Evolutionary conservation across 2,888 invertebrate genomes (phyloP).

Genomic region (Tipula confusa): DNA sequence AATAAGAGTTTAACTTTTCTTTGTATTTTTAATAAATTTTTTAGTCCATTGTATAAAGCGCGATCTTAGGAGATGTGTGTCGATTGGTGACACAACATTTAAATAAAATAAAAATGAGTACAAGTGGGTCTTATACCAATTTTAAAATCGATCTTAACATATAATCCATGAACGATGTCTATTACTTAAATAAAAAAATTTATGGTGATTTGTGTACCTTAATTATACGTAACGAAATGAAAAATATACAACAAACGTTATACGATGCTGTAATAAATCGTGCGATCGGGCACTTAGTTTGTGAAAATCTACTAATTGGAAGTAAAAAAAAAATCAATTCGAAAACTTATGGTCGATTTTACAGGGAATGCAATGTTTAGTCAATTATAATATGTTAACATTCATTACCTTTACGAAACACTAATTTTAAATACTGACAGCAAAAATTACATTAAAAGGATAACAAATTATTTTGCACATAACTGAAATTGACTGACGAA

Average conservation of each 20-base stretch:
- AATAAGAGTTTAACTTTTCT: background rate
- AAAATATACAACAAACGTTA: background rate
- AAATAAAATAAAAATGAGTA: too few relatives aligned
- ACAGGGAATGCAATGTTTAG: background rate
- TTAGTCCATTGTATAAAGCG: too few relatives aligned
- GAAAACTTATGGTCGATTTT: background rate
- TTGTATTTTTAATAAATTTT: too few relatives aligned
- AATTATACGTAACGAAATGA: background rate
- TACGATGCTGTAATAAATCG: background rate
- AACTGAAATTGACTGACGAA: background rate
- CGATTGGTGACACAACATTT: too few relatives aligned
- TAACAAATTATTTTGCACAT: background rate
- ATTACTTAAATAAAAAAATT: background rate
- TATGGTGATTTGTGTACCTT: background rate
- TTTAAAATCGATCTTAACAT: too few relatives aligned
- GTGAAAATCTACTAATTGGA: background rate
- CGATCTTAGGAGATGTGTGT: too few relatives aligned
- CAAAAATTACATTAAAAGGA: background rate
- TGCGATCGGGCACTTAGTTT: background rate
- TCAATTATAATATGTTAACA: background rate
- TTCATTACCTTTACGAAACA: too few relatives aligned
- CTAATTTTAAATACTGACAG: too few relatives aligned
- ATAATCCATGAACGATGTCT: background rate
- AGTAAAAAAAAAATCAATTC: background rate
- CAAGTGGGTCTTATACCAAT: too few relatives aligned